phyloP scores from a whole-genome alignment of 1,140 invertebrate species.

The Plodia interpunctella region DNA sequence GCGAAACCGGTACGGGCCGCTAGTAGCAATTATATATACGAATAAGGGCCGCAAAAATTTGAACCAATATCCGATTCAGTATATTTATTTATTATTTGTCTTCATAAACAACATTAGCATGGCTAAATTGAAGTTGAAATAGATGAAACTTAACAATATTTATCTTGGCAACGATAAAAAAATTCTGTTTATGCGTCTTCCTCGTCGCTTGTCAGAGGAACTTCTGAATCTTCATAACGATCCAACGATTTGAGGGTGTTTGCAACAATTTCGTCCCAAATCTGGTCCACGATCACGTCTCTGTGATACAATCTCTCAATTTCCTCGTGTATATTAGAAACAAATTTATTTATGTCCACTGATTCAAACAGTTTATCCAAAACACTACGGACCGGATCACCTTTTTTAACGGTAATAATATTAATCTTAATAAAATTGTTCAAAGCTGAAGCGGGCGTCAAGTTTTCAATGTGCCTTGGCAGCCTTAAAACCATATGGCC shows the following conservation, averaged over 20 bases:
- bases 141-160: too few relatives aligned
- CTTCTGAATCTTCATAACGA: neutral
- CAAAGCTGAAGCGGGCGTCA: slow-evolving; percentile 13
- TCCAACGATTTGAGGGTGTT: neutral
- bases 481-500: slow-evolving; percentile 27
- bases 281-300: neutral
- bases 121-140: too few relatives aligned
- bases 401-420: neutral
- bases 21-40: too few relatives aligned
- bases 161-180: neutral
- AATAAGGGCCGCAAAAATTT: too few relatives aligned
- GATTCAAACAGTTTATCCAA: neutral
- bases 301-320: neutral
- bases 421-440: neutral
- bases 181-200: neutral
- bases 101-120: too few relatives aligned
- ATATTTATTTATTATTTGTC: too few relatives aligned
- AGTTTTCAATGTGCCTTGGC: slow-evolving; percentile 27
- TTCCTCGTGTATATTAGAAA: neutral
- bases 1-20: too few relatives aligned
- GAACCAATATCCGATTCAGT: too few relatives aligned
- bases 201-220: neutral
- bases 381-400: too few relatives aligned
- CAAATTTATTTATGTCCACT: neutral
- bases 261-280: neutral